A percentile compares a stretch with the other conserved stretches of the same genome.
These are phyloP conservation scores for Potamilus streckersoni DNA, from an alignment of 1,140 invertebrate species.

Conservation along the genomic window DNA sequence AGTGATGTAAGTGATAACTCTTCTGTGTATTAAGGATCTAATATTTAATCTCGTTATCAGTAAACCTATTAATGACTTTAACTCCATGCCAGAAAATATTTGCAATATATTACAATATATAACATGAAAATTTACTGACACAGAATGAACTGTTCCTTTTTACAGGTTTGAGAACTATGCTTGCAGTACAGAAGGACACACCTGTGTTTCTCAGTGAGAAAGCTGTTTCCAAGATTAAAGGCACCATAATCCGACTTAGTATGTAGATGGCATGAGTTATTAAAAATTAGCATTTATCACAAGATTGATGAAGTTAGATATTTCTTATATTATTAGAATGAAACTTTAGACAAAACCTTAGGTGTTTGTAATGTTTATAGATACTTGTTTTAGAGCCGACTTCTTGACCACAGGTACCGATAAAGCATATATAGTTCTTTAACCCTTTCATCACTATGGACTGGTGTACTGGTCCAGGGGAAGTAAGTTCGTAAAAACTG, in stretches of 20 bases:
- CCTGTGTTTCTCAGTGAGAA: slow-evolving; percentile 83
- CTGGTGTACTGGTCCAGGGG: no score
- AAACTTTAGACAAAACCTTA: no score
- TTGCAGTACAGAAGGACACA: slow-evolving; percentile 81
- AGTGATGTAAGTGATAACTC: no score
- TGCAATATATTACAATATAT: neutral
- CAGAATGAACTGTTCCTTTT: slow-evolving; percentile 41
- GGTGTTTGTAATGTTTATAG: no score
- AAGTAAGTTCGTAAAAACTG: no score
- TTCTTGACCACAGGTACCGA: no score
- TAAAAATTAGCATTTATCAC: no score
- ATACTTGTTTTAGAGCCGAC: no score
- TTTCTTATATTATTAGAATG: no score
- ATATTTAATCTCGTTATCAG: neutral
- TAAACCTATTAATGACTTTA: neutral
- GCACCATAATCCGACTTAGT: slow-evolving; percentile 83
- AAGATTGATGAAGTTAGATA: no score
- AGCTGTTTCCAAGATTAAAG: slow-evolving; percentile 83
- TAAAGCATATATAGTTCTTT: no score
- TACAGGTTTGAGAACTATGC: slow-evolving; percentile 79
- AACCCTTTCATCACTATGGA: no score
- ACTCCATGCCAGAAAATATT: neutral
- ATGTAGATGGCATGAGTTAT: neutral
- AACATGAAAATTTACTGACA: neutral
- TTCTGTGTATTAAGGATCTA: neutral